Evolutionary conservation across 2,888 invertebrate species (phyloP), one percentile per base, ranked within the genome.

Genomic region (Iselma pallidipennis): DNA sequence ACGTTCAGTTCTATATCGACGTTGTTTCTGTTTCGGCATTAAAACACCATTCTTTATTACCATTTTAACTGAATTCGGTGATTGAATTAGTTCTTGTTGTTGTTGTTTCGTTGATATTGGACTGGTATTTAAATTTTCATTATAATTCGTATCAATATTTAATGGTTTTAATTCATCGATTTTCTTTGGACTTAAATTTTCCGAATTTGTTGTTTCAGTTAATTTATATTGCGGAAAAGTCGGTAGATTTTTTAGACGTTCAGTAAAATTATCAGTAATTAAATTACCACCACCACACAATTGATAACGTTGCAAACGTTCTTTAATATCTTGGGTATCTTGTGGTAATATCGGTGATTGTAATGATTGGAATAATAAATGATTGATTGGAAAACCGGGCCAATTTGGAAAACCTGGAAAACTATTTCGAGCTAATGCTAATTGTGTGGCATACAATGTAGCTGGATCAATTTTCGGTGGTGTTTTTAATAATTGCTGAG

Each of bases 11-110:
- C 95, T 85, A 77, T 95, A 95, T 45, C 95, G 87, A 53, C 95
- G 83, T 80, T 95, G 95, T 74, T 95, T 95, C 75, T 95, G 95
- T 74, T 95, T 95, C 1, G 94, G 94, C 89, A 95, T 94, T 2
- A 95, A 82, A 0, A 95, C 89, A 0, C 94, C 94, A 74, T 95
- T 94, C 79, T 94, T 94, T 57, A 94, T 92, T 0, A 95, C 94
- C 92, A 94, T 92, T 80, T 94, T 92, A 0, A 94, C 90, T 0
- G 90, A 88, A 73, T 88, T 89, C 0, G 86, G 85, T 51, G 83
- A 85, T 16, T 86, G 80, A 19, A 84, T 82, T 56, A 83, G 76
- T 28, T 81, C 86, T 71, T 84, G 82, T 79, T 86, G 86, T 48
- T 82, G 75, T 23, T 68, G 64, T 31, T 68, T 6, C 16, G 14